These are phyloP conservation scores for Hystrix cristata DNA, from an alignment of 2,113 vertebrate genomes.

Conservation along the genomic window DNA sequence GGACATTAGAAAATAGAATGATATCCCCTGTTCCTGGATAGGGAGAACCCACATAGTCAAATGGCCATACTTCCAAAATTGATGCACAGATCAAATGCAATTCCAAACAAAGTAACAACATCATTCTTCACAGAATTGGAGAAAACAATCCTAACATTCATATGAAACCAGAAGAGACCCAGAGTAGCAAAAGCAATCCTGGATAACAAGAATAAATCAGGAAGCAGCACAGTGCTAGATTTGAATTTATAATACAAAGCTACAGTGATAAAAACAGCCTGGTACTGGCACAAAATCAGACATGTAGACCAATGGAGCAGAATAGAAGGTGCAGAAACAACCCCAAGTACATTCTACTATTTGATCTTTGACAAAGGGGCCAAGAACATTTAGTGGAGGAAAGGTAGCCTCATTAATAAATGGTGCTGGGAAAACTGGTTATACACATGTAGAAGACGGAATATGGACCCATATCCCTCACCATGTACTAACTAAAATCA, in stretches of 20 bases:
- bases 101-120: not conserved
- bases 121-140: not conserved
- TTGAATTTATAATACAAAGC: not conserved
- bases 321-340: not conserved
- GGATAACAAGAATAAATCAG: not conserved
- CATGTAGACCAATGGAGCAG: not conserved
- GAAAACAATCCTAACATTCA: not conserved
- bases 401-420: not conserved
- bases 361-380: not conserved
- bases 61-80: not conserved
- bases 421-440: not conserved
- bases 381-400: not conserved
- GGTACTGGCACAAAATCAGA: not conserved
- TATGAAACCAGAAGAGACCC: not conserved
- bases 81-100: not conserved
- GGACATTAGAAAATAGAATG: not conserved
- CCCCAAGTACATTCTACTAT: not conserved
- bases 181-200: not conserved
- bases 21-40: not conserved
- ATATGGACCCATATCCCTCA: not conserved
- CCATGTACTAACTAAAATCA: not conserved
- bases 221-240: not conserved
- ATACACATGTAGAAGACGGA: not conserved
- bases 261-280: not conserved
- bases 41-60: not conserved